Evolutionary conservation across 2,113 vertebrate genomes (phyloP), one percentile per base, ranked within the genome.

Genomic region (Numenius arquata): DNA sequence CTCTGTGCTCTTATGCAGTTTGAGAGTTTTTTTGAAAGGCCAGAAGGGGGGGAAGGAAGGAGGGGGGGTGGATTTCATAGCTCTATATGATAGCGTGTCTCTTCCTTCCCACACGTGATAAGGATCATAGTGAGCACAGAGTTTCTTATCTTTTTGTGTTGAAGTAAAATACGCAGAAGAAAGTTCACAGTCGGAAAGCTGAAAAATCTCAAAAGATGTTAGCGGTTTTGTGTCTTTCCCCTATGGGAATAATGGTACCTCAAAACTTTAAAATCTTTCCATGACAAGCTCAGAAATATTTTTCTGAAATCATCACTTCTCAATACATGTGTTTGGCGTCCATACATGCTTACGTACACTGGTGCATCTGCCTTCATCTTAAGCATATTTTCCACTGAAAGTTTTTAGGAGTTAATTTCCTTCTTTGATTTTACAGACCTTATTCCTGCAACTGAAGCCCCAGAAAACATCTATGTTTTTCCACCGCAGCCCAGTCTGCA

Each of bases 291-390:
- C 52, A 61, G 32, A 48, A 71, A n/a, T 21, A 13, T 40, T 81
- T 66, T 72, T 77, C 58, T 82, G 41, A 62, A 48, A 53, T 41
- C 34, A 14, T 43, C 17, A 23, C 27, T 63, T 90, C 36, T 73
- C 36, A 19, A 26, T 63, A 58, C 36, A 43, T 3, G 16, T 41
- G 12, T 9, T 27, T 20, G 12, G 23, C 0, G 0, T 16, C 5
- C 11, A 1, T 23, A 32, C 6, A 5, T 4, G 25, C 29, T 18
- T 26, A 27, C 9, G 13, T 20, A 32, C 20, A 20, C 16, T 12
- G 14, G 3, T 47, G 34, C 12, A 26, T 15, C 67, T 59, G 56
- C 56, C 50, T 59, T 59, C 62, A 63, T 36, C 48, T 52, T 67
- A 3, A 52, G 48, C 23, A 10, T 45, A 41, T 45, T 71, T 72